Base-by-base conservation (phyloP, 2,888 invertebrate species). In the Pristionchus mayeri region DNA sequence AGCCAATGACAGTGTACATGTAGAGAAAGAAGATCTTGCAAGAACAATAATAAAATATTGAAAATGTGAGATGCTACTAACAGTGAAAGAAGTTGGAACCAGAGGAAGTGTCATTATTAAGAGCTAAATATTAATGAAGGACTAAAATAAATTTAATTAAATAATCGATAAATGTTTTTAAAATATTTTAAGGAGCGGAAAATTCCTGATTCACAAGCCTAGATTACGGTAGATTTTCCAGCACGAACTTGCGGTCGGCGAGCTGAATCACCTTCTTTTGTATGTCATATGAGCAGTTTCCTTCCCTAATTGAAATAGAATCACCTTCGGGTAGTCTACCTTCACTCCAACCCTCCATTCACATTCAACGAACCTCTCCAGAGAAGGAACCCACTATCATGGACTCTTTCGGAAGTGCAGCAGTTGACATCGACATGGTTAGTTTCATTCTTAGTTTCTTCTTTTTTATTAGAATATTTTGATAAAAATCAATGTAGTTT, bases 341-440 rank as follows among this genome's bases (percentile, higher is more conserved):
- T 11, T 30, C 81, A n/a, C 63, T 48, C 27, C 81, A 80, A 37
- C 57, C 76, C 30, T 30, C 50, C 27, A 50, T 78, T 50, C 48
- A 48, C 34, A 78, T 18, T 78, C 71, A 71, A 24, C 37, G 71
- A 71, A 78, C 76, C 76, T 30, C 76, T 18, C 71, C 57, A 37
- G 63, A 24, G 21, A 60, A 37, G 27, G 48, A 60, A 48, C 44
- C 50, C 30, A 50, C 71, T 2, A 75, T 71, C 37, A 89, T 89
- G 89, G 87, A 88, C 54, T 84, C 87, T 13, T 90, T 89, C 82
- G 89, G 88, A 71, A 89, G 86, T 80, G 89, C 89, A 37, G 87
- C 89, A 7, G 88, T 90, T 80, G 89, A 90, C 82, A 90, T 90
- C 85, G 89, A 90, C 84, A 87, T 88, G 87, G 89, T 90, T 48